A percentile compares a stretch with the other conserved stretches of the same genome.
Evolutionary conservation across 1,140 invertebrate genomes (phyloP).

Genomic region (Bombus balteatus): DNA sequence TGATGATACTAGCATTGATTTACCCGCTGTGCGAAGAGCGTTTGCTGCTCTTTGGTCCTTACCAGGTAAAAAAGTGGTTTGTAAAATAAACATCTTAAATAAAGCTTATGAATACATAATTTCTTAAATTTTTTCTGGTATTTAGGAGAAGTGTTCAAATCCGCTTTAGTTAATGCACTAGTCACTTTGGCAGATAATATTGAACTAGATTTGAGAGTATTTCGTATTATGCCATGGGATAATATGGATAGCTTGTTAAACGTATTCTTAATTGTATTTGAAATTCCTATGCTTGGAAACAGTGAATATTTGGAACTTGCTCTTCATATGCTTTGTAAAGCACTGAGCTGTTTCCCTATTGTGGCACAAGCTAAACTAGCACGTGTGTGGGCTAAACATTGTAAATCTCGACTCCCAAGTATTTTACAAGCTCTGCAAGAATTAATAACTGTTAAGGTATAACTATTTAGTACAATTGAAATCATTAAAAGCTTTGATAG

Average conservation of each 20-base stretch:
- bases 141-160: constrained; percentile 85
- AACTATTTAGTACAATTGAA: not conserved
- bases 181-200: constrained; percentile 88
- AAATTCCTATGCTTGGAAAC: constrained; percentile 91
- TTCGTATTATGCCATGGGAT: constrained; percentile 76
- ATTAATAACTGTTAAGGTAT: constrained; percentile 88
- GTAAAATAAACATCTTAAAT: not conserved
- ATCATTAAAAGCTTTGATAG: not conserved
- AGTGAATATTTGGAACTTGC: constrained; percentile 92
- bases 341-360: constrained; percentile 88
- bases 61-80: constrained; percentile 75
- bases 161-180: constrained; percentile 91
- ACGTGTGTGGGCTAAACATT: constrained; percentile 89
- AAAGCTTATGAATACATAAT: not conserved
- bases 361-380: constrained; percentile 92
- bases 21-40: constrained; percentile 85
- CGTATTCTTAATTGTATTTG: constrained; percentile 93
- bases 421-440: constrained; percentile 93
- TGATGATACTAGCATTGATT: constrained; percentile 84
- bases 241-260: constrained; percentile 85
- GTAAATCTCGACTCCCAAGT: constrained; percentile 87
- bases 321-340: constrained; percentile 91
- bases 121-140: constrained; percentile 3
- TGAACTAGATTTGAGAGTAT: constrained; percentile 88
- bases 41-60: constrained; percentile 85